Conservation (phyloP, 2,888 invertebrate genomes). For the Mesochorus sp. region DNA sequence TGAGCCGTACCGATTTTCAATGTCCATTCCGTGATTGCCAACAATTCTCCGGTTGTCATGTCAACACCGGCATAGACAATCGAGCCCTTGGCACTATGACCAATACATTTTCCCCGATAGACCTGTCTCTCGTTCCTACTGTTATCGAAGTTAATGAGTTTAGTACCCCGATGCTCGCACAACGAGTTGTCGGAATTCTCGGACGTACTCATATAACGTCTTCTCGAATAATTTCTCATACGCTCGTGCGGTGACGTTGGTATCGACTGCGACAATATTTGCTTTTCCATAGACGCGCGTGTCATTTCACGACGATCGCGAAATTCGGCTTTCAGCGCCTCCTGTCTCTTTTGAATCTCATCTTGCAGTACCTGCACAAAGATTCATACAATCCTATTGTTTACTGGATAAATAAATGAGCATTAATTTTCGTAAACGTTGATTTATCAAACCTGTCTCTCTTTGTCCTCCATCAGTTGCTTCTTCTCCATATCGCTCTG, state of each 20-base stretch:
- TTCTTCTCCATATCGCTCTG: constrained; percentile 85
- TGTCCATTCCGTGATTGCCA: constrained; percentile 91
- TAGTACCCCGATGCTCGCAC: constrained; percentile 85
- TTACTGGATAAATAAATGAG: background rate
- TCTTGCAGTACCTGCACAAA: constrained; percentile 88
- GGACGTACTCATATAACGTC: constrained; percentile 83
- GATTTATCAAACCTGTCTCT: constrained; percentile 73
- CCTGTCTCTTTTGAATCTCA: constrained; percentile 90
- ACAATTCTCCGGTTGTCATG: constrained; percentile 87
- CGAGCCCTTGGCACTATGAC: constrained; percentile 89
- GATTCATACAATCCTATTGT: constrained; percentile 57
- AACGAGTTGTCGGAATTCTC: constrained; percentile 84
- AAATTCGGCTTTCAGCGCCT: constrained; percentile 88
- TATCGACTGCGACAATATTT: constrained; percentile 71
- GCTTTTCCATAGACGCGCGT: constrained; percentile 68
- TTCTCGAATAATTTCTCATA: constrained; percentile 74
- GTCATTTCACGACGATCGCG: constrained; percentile 82
- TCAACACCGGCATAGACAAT: constrained; percentile 91
- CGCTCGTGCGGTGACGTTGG: constrained; percentile 78
- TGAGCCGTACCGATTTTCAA: constrained; percentile 79
- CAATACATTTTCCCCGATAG: constrained; percentile 90
- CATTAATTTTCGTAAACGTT: background rate
- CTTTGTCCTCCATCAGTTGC: constrained; percentile 86
- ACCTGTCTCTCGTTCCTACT: constrained; percentile 85
- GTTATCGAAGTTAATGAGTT: constrained; percentile 83